A percentile compares a stretch with the other conserved stretches of the same genome.
phyloP scores from a whole-genome alignment of 2,888 invertebrate genomes.

The Keiferia lycopersicella region DNA sequence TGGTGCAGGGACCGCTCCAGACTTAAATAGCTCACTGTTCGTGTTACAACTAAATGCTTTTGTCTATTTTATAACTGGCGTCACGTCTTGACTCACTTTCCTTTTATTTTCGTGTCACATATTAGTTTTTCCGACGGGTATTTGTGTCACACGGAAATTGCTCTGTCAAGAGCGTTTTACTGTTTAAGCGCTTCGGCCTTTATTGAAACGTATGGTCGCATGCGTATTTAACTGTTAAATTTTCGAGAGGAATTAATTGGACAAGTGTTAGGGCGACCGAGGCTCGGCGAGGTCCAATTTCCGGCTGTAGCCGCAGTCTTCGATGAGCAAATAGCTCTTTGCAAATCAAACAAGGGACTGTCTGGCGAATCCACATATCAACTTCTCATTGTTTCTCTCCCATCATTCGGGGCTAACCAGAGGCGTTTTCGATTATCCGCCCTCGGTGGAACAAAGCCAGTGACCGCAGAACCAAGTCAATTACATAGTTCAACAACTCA shows the following conservation, averaged over 20 bases:
- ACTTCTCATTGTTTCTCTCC: conserved; percentile 78
- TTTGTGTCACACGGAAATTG: conserved; percentile 66
- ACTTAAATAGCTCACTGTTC: conserved; percentile 76
- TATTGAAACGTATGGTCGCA: conserved; percentile 59
- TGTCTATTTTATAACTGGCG: conserved; percentile 76
- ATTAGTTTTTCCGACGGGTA: conserved; percentile 69
- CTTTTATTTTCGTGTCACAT: conserved; percentile 67
- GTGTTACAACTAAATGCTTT: conserved; percentile 75
- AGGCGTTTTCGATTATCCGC: conserved; percentile 80
- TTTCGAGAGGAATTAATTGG: conserved; percentile 68
- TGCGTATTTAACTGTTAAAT: conserved; percentile 49
- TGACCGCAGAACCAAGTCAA: conserved; percentile 80
- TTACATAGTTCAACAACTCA: conserved; percentile 82
- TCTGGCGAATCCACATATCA: conserved; percentile 78
- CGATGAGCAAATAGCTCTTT: conserved; percentile 75
- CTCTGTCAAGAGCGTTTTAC: conserved; percentile 57
- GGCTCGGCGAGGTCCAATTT: conserved; percentile 64
- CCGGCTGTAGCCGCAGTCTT: conserved; percentile 71
- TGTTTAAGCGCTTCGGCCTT: conserved; percentile 47
- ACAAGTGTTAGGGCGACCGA: conserved; percentile 67
- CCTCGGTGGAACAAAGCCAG: conserved; percentile 77
- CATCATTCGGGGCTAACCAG: conserved; percentile 75
- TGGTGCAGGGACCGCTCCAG: conserved; percentile 69
- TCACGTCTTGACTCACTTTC: conserved; percentile 56
- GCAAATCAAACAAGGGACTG: conserved; percentile 79